These are phyloP conservation scores for Ctenochaetus hawaiiensis DNA, from an alignment of 2,797 vertebrate species.

Conservation along the genomic window DNA sequence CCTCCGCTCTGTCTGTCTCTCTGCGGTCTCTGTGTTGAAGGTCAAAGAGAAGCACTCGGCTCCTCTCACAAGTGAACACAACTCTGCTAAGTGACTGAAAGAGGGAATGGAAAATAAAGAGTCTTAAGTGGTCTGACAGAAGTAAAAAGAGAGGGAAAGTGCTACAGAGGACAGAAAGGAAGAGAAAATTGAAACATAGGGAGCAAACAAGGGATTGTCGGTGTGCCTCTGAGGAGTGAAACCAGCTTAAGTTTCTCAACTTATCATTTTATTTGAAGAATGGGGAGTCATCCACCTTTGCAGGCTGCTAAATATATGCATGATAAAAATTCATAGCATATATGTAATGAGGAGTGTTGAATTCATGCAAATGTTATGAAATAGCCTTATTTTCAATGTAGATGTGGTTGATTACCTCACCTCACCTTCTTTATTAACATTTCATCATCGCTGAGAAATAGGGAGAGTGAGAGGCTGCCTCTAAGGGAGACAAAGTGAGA, in stretches of 20 bases:
- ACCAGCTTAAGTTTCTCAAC: constrained; percentile 1
- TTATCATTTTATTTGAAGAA: not conserved
- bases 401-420: not conserved
- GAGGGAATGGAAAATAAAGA: constrained; percentile 32
- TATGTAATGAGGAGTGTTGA: not conserved
- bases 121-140: constrained; percentile 43
- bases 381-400: not conserved
- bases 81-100: constrained; percentile 41
- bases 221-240: not conserved
- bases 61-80: constrained; percentile 39
- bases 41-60: constrained; percentile 60
- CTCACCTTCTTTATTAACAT: constrained; percentile 17
- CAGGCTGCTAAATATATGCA: not conserved
- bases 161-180: constrained; percentile 8
- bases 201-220: not conserved
- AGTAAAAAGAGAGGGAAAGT: constrained; percentile 22
- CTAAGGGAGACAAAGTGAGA: constrained; percentile 22
- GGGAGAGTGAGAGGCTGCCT: not conserved
- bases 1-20: constrained; percentile 42
- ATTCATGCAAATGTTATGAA: constrained; percentile 4
- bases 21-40: constrained; percentile 60
- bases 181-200: constrained; percentile 1
- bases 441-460: constrained; percentile 25
- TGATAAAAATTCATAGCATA: not conserved
- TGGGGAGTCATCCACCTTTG: not conserved